A percentile compares a stretch with the other conserved stretches of the same genome.
These are phyloP conservation scores for Acropora yongei DNA, from an alignment of 64 coral and sea anemone species.

Conservation along the genomic window DNA sequence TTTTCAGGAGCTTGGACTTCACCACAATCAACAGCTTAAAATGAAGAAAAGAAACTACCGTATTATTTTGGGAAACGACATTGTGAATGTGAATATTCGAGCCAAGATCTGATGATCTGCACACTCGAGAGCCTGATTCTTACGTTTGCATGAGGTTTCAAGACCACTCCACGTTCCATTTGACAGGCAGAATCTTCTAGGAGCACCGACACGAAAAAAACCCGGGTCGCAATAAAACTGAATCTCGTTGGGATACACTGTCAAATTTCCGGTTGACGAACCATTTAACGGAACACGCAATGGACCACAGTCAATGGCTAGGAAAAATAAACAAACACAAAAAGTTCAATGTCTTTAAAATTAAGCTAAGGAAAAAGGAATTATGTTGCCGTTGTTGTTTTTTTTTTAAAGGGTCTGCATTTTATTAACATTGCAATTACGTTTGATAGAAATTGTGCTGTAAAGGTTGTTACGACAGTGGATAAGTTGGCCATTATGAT, in stretches of 20 bases:
- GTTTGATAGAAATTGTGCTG: no score
- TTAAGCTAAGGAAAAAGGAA: no score
- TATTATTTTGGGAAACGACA: no score
- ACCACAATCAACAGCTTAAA: constrained; percentile 66
- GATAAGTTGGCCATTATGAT: no score
- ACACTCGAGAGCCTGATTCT: not conserved
- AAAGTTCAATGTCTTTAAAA: no score
- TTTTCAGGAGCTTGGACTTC: constrained; percentile 26
- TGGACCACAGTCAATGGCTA: constrained; percentile 28
- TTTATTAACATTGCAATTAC: no score
- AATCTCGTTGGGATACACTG: constrained; percentile 30
- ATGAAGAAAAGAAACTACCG: not conserved
- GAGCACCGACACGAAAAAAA: constrained; percentile 19
- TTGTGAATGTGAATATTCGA: no score
- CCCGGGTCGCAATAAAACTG: constrained; percentile 44
- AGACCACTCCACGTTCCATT: constrained; percentile 38
- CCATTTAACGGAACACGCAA: constrained; percentile 37
- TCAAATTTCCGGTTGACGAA: constrained; percentile 15
- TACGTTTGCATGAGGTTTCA: not conserved
- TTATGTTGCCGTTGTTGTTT: no score
- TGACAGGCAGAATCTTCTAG: not conserved
- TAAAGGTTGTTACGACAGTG: no score
- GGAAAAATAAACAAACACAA: not conserved
- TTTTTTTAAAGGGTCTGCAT: no score
- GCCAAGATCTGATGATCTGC: no score